phyloP scores from a whole-genome alignment of 2,113 vertebrate genomes.

The Talpa occidentalis region DNA sequence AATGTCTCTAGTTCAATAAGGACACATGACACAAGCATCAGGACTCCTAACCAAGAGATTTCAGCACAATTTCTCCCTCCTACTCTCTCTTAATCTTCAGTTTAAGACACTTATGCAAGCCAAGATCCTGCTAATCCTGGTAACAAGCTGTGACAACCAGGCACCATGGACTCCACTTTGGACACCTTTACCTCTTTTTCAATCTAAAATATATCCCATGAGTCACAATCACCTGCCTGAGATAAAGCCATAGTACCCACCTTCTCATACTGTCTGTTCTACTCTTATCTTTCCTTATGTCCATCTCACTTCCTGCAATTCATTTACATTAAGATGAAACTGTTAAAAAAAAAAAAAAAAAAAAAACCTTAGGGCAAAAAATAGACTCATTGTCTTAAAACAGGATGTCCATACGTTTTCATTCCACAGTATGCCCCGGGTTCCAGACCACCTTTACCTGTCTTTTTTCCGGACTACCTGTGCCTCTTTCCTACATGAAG shows the following conservation, averaged over 20 bases:
- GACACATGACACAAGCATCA: not conserved
- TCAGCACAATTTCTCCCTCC: not conserved
- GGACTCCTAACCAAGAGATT: not conserved
- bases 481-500: conserved; percentile 4
- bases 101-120: not conserved
- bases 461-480: conserved; percentile 34
- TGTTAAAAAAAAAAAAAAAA: conserved; percentile 1
- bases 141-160: not conserved
- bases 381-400: not conserved
- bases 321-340: not conserved
- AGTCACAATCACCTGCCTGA: not conserved
- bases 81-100: not conserved
- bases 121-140: not conserved
- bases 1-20: not conserved
- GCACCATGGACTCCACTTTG: not conserved
- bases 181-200: not conserved
- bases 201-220: not conserved
- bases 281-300: not conserved
- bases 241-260: not conserved
- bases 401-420: conserved; percentile 14
- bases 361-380: not conserved
- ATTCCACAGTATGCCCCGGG: not conserved
- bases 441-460: not conserved
- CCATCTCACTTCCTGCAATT: not conserved
- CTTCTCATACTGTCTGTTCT: not conserved